Evolutionary conservation across 2,888 invertebrate species (phyloP), one percentile per base, ranked within the genome.

Genomic region (Platynereis dumerilii): DNA sequence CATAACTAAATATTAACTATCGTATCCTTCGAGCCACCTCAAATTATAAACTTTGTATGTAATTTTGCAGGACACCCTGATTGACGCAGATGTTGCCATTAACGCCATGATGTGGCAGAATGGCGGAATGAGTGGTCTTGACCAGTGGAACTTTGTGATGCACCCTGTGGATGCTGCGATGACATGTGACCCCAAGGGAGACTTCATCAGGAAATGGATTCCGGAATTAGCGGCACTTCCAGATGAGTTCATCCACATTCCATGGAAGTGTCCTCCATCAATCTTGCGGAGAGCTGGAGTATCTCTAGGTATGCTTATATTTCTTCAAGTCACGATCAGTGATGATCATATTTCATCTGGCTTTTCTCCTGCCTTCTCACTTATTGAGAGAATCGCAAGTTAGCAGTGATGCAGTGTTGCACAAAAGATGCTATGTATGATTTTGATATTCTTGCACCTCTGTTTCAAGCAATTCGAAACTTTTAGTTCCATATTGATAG

Each of bases 61-160:
- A n/a, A n/a, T 28, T 26, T 53, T 17, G 5, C 61, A 75, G 74
- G 75, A 75, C 64, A 75, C 75, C 2, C 55, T 75, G 48, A 34
- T 75, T 28, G 75, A 75, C 68, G 75, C 75, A 22, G 75, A 75
- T 71, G 72, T 74, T 10, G 75, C 74, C 20, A 74, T 75, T 39
- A 75, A 75, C 67, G 73, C 75, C 42, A 74, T 75, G 73, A 74
- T 74, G 74, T 75, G 75, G 74, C 75, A 75, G 69, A 74, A 74
- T 65, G 75, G 74, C 24, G 74, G 74, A 10, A 74, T 74, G 74
- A 74, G 74, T 69, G 75, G 75, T 7, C 69, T 75, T 10, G 75
- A 75, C 61, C 74, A 74, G 67, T 75, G 75, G 75, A 75, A 75
- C 64, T 75, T 75, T 68, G 74, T 75, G 34, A 75, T 75, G 74